A percentile compares a stretch with the other conserved stretches of the same genome.
These are phyloP conservation scores for Pemphigus obesinymphae DNA, from an alignment of 1,140 invertebrate genomes.

Conservation along the genomic window DNA sequence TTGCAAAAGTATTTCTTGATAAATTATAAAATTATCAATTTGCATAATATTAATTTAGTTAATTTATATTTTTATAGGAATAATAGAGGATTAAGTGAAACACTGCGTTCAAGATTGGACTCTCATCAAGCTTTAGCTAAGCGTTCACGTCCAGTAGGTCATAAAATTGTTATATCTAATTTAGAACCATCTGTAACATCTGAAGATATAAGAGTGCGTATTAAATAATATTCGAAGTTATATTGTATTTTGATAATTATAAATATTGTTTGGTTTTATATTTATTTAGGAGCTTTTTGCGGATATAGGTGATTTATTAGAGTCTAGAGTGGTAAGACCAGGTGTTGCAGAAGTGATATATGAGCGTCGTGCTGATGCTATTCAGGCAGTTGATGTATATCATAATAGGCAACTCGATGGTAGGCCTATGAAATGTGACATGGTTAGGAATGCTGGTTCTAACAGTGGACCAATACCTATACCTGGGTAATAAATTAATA, in stretches of 20 bases:
- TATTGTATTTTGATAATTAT: not conserved
- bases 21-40: not conserved
- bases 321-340: slow-evolving; percentile 74
- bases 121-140: slow-evolving; percentile 5
- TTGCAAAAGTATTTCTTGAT: not conserved
- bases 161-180: slow-evolving; percentile 80
- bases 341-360: slow-evolving; percentile 88
- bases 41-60: no score
- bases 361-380: slow-evolving; percentile 74
- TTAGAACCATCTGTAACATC: slow-evolving; percentile 77
- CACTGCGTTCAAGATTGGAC: slow-evolving; percentile 34
- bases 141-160: slow-evolving; percentile 53
- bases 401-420: slow-evolving; percentile 86
- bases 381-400: slow-evolving; percentile 83
- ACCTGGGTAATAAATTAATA: slow-evolving; percentile 1
- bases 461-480: not conserved
- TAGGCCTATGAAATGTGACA: slow-evolving; percentile 73
- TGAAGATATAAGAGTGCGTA: slow-evolving; percentile 75
- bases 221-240: not conserved
- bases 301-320: slow-evolving; percentile 79
- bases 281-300: slow-evolving; percentile 78
- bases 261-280: not conserved
- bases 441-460: slow-evolving; percentile 56
- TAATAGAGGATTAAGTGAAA: slow-evolving; percentile 28
- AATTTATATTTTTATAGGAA: not conserved